Base-by-base conservation (phyloP, 2,888 invertebrate genomes). In the Amaurobius ferox region DNA sequence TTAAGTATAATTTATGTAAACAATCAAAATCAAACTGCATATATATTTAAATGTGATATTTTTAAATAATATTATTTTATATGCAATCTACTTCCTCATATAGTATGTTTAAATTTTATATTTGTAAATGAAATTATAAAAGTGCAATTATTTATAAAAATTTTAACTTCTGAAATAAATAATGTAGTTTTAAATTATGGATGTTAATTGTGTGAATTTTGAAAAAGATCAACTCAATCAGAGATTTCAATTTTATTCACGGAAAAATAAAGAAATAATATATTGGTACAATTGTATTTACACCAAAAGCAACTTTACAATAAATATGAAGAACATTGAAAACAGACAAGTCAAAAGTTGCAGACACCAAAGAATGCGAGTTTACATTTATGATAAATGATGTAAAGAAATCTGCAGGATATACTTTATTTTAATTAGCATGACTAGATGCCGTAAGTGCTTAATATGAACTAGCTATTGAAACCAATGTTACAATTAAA, bases 301-400 rank as follows among this genome's bases (percentile, higher is more conserved):
- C 85, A 85, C 78, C 78, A 79, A 86, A 86, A 86, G 85, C 85
- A 85, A 78, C 73, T 68, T 79, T 86, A 86, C 85, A 86, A 86
- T 86, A 86, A 86, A 86, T 85, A 86, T 72, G 85, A 73, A 78
- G 68, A 78, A 86, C 73, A 86, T 48, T 73, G 61, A 86, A 79
- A 79, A 86, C 85, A 86, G 78, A 86, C 85, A 78, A 86, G 77
- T 86, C 73, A 68, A 79, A 79, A 79, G 30, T 79, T 86, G 73
- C 73, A 67, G 67, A 86, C 78, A 79, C 35, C 61, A 68, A 79
- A 79, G 72, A 77, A 78, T 29, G 71, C 71, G 72, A 78, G 61
- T 86, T 86, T 73, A 83, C 74, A 77, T 73, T 71, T 76, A 83
- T 77, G 72, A 76, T 76, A 76, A 83, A 77, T 66, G 44, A 67